Evolutionary conservation across 2,113 vertebrate genomes (phyloP), one percentile per base, ranked within the genome.

Genomic region (Eonycteris spelaea): DNA sequence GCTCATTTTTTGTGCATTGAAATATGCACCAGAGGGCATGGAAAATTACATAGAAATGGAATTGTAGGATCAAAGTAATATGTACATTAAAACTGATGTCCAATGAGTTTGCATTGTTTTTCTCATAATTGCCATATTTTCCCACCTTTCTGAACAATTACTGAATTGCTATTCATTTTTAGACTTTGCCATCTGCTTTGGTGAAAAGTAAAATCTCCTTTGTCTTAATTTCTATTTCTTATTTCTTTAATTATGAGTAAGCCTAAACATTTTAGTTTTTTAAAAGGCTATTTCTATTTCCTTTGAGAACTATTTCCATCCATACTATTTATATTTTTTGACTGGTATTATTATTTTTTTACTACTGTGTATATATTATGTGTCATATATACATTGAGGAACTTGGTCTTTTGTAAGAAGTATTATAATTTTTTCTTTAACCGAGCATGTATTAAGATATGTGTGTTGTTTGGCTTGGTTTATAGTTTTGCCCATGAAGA

Each of bases 31-130:
- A 55, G 30, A 94, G 9, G n/a, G 18, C 45, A 80, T 48, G 21
- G 43, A 92, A 79, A 75, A 71, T 82, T 82, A 82, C 30, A 65
- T 30, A 97, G 40, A 92, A 82, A 94, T 78, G 28, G 68, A 94
- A 91, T 84, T 77, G 22, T 8, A 70, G 8, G 33, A 55, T 94
- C 88, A 94, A 87, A 94, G 7, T 95, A 86, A 40, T 68, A 94
- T 24, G 19, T 74, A 9, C 57, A 92, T 21, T 94, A 38, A 86
- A 82, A 80, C 16, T 40, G 51, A 86, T 35, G 13, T 43, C 77
- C 59, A 86, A n/a, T 57, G 70, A 83, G n/a, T 59, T 55, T 97
- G 61, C 24, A 85, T 88, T 77, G 68, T 86, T 43, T 43, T 88
- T 88, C 35, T 87, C 14, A n/a, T 79, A 95, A 80, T 2, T 61